Percentiles rank a stretch among this genome's conserved stretches.
Conservation (phyloP, 2,113 vertebrate species). For the Pristiophorus japonicus region DNA sequence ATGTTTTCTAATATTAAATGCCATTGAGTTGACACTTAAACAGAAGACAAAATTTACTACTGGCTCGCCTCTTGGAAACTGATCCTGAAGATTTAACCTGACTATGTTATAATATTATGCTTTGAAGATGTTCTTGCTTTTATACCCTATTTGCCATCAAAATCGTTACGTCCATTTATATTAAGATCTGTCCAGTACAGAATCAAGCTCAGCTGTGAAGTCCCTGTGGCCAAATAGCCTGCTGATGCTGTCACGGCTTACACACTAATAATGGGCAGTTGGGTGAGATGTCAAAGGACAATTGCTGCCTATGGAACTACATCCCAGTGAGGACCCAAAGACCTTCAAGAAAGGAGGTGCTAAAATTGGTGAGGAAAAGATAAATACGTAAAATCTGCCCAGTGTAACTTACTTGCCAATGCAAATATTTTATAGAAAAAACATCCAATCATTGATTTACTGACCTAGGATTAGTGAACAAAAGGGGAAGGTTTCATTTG, state of each 20-base stretch:
- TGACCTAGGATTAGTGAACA: neutral
- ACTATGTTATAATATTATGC: neutral
- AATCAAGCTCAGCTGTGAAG: neutral
- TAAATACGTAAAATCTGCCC: neutral
- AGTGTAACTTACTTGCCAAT: no score
- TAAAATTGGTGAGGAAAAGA: neutral
- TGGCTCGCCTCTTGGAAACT: no score
- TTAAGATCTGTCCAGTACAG: neutral
- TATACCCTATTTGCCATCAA: neutral
- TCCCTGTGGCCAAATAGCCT: no score
- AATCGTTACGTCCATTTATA: neutral
- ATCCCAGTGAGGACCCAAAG: neutral
- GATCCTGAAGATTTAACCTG: neutral
- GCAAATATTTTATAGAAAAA: no score
- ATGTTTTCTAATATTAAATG: conserved; percentile 44
- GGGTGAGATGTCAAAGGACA: neutral
- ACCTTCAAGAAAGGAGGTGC: neutral
- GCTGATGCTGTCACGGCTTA: no score
- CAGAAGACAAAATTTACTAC: no score
- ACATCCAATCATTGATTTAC: neutral
- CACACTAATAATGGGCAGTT: neutral
- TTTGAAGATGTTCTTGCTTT: neutral
- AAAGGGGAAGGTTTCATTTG: neutral
- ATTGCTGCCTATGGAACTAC: neutral
- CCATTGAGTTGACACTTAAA: no score